Evolutionary conservation across 2,888 invertebrate genomes (phyloP), one percentile per base, ranked within the genome.

Genomic region (Conomelus anceps): DNA sequence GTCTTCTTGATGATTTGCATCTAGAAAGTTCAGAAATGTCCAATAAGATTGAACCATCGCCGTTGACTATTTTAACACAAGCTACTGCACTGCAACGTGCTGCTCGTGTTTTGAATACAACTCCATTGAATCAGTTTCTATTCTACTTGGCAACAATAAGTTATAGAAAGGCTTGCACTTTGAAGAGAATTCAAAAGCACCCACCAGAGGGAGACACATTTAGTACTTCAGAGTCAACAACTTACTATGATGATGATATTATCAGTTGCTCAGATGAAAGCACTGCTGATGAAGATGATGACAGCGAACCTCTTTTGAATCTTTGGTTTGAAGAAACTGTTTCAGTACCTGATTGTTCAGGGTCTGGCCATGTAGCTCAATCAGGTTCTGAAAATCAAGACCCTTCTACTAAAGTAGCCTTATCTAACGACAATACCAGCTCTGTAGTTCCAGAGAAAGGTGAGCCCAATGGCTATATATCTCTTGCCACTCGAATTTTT

Each of bases 321-420:
- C 96, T 98, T 91, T 98, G 98, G 98, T 98, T 99, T 93, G 98
- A 98, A 93, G 98, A 98, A 92, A 98, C 98, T 0, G 94, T 98
- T 17, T 97, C 97, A 23, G 97, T 98, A 0, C 96, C 96, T 0
- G 96, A 97, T 90, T 93, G 92, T 87, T 92, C 92, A 85, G 90
- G 89, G 91, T 94, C 95, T 13, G 93, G 94, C 0, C 96, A 96
- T 91, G 94, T 94, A 84, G 94, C 95, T 89, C 93, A 94, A 1
- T 94, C 94, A 86, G 94, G 94, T 29, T 93, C 94, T n/a, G 93
- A 94, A 22, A 86, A 85, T 23, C 87, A 89, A 85, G 91, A 91
- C 85, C 63, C 89, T 22, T 29, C 87, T 24, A 86, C 85, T 29
- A 88, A 88, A 29, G 63, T 89, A 41, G 90, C 91, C 86, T 89